Evolutionary conservation across 1,140 invertebrate genomes (phyloP).

Genomic region (Ceratina australensis): DNA sequence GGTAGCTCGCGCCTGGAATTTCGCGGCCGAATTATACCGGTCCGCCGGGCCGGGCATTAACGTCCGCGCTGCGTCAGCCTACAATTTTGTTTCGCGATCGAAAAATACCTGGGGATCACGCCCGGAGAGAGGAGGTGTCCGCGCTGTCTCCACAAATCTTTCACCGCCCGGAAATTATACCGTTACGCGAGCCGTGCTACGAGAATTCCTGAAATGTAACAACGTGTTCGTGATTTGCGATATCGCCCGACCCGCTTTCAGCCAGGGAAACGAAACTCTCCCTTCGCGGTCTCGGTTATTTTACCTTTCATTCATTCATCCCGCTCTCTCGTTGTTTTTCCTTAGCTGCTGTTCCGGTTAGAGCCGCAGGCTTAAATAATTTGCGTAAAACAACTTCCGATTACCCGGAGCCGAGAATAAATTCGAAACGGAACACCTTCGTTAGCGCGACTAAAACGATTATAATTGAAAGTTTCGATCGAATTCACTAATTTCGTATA

Average conservation of each 20-base stretch:
- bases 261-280: background rate
- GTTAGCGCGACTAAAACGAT: too few species aligned
- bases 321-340: background rate
- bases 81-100: constrained; percentile 40
- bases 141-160: constrained; percentile 45
- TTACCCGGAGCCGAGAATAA: too few species aligned
- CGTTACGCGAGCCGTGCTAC: constrained; percentile 20
- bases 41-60: constrained; percentile 21
- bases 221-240: constrained; percentile 10
- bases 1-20: constrained; percentile 52
- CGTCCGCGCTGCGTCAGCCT: constrained; percentile 37
- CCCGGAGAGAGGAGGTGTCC: background rate
- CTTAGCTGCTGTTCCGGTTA: too few species aligned
- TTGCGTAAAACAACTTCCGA: background rate
- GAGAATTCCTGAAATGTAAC: constrained; percentile 42
- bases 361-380: background rate
- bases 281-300: background rate
- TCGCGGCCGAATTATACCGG: constrained; percentile 56
- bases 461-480: too few species aligned
- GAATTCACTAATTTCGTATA: too few species aligned
- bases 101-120: constrained; percentile 31
- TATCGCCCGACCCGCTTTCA: background rate
- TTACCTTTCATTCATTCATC: background rate
- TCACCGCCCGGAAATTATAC: constrained; percentile 48
- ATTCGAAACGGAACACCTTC: too few species aligned